Evolutionary conservation across 2,888 invertebrate genomes (phyloP).

Genomic region (Neocrepidodera transversa): DNA sequence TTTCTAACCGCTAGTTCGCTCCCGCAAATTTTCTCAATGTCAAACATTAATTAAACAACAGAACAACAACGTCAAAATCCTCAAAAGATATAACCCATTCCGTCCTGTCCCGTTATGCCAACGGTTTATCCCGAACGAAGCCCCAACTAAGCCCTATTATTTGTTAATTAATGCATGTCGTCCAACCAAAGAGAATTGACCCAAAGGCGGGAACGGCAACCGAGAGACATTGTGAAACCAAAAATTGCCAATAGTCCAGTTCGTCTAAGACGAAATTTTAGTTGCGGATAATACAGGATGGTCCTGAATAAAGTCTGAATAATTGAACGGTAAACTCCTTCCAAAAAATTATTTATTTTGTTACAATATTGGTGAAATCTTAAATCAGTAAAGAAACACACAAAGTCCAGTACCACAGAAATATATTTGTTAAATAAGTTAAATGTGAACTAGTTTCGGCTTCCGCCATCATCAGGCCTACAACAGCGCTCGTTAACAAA

Average conservation of each 20-base stretch:
- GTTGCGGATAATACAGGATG: too few relatives aligned
- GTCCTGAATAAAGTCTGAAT: too few relatives aligned
- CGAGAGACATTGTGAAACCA: constrained; percentile 6
- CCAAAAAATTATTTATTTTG: too few relatives aligned
- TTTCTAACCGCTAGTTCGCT: not conserved
- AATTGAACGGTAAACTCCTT: too few relatives aligned
- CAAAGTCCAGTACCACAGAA: too few relatives aligned
- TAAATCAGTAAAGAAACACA: too few relatives aligned
- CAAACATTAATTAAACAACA: constrained; percentile 23
- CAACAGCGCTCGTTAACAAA: too few relatives aligned
- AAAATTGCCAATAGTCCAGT: not conserved
- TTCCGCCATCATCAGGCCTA: too few relatives aligned
- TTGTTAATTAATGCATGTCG: constrained; percentile 22
- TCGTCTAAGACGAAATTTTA: not conserved
- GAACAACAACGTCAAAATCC: constrained; percentile 20
- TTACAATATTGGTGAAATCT: too few relatives aligned
- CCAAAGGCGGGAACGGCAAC: not conserved
- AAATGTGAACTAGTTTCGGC: too few relatives aligned
- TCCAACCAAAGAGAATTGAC: constrained; percentile 9
- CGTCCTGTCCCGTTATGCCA: not conserved
- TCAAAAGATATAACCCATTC: constrained; percentile 17
- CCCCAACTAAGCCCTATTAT: constrained; percentile 21
- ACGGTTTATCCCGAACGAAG: constrained; percentile 15
- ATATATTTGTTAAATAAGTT: too few relatives aligned
- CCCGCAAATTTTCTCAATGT: constrained; percentile 19